phyloP scores from a whole-genome alignment of 2,797 vertebrate species.

The Periparus ater region DNA sequence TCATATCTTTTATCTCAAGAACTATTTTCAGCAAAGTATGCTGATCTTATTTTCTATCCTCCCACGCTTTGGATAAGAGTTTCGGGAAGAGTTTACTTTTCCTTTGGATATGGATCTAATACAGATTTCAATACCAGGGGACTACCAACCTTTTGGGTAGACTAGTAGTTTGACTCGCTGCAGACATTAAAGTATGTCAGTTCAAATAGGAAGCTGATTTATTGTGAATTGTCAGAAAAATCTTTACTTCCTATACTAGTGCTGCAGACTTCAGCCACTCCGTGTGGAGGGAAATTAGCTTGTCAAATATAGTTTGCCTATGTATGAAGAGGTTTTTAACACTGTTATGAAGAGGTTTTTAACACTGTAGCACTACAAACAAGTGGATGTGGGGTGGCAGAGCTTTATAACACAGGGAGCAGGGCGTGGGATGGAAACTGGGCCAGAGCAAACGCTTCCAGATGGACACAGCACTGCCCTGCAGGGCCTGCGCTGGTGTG shows the following conservation, averaged over 20 bases:
- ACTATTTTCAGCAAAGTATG: conserved; percentile 33
- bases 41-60: conserved; percentile 39
- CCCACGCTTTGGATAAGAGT: background rate
- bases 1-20: conserved; percentile 26
- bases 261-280: background rate
- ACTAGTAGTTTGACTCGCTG: background rate
- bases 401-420: background rate
- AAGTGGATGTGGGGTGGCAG: background rate
- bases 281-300: background rate
- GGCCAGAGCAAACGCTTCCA: background rate
- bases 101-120: background rate
- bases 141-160: background rate
- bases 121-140: background rate
- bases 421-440: background rate
- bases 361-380: background rate
- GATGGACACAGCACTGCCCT: background rate
- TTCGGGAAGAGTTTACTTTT: background rate
- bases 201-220: background rate
- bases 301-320: background rate
- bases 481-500: background rate
- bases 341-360: background rate
- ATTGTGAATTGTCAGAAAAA: background rate
- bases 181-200: background rate
- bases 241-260: background rate
- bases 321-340: background rate